A percentile compares a stretch with the other conserved stretches of the same genome.
These are phyloP conservation scores for Poicephalus gulielmi DNA, from an alignment of 2,113 vertebrate species.

Conservation along the genomic window DNA sequence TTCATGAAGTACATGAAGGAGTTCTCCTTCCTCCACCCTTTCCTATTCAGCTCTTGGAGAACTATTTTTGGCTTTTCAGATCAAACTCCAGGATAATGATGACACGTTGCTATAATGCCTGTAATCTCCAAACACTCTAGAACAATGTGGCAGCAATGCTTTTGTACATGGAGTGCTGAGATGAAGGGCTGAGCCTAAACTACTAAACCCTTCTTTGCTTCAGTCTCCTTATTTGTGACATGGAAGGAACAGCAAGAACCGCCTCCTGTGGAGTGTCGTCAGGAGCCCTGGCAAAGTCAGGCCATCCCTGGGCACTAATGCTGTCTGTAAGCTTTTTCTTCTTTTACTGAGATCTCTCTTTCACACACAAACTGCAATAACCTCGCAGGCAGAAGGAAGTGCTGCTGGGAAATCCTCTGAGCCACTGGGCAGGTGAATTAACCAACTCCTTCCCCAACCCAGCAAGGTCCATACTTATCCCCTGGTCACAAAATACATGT, in stretches of 20 bases:
- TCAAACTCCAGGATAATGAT: neutral
- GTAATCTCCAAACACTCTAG: neutral
- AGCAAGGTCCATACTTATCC: neutral
- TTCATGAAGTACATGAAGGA: slow-evolving; percentile 33
- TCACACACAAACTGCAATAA: neutral
- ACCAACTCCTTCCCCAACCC: neutral
- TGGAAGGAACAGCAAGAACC: neutral
- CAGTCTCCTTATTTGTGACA: neutral
- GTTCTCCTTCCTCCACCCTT: slow-evolving; percentile 53
- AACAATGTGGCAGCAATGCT: neutral
- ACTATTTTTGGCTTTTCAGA: slow-evolving; percentile 34
- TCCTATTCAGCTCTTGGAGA: slow-evolving; percentile 31
- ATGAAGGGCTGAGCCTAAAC: neutral
- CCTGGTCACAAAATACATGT: neutral
- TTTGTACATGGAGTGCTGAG: neutral
- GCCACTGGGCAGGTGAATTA: neutral
- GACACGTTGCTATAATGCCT: neutral
- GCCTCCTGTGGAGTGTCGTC: neutral
- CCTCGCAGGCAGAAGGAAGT: neutral
- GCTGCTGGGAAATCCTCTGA: neutral
- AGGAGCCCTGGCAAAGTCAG: neutral
- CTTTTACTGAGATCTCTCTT: neutral
- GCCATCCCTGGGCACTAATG: neutral
- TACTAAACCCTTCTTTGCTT: neutral
- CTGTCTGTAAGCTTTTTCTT: neutral